Evolutionary conservation across 2,113 vertebrate species (phyloP).

Genomic region (Misgurnus anguillicaudatus): DNA sequence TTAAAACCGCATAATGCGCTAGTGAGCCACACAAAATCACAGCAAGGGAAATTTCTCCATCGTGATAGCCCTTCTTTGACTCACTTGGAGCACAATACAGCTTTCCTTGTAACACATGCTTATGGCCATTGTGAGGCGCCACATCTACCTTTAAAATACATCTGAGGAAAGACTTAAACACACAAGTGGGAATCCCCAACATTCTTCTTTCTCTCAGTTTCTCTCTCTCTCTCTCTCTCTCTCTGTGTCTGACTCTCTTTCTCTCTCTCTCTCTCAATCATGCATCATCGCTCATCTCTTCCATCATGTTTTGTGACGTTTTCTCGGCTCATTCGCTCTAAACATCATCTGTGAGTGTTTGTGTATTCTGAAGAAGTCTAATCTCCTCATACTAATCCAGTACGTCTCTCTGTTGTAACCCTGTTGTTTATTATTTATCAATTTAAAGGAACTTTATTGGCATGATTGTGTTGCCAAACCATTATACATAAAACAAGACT

Average conservation of each 20-base stretch:
- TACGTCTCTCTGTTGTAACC: slow-evolving; percentile 45
- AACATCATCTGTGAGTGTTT: too few species aligned
- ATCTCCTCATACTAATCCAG: slow-evolving; percentile 76
- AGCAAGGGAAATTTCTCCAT: too few species aligned
- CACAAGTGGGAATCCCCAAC: slow-evolving; percentile 65
- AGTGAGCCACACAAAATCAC: too few species aligned
- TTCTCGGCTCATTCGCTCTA: too few species aligned
- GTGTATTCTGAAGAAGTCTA: slow-evolving; percentile 57
- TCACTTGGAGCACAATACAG: too few species aligned
- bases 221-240: slow-evolving; percentile 37
- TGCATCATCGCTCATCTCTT: slow-evolving; percentile 52
- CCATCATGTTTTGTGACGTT: not conserved
- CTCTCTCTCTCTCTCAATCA: slow-evolving; percentile 57
- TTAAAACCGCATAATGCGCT: too few species aligned
- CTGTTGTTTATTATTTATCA: slow-evolving; percentile 12
- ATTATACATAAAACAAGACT: too few species aligned
- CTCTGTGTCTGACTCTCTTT: slow-evolving; percentile 25
- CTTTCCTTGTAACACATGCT: slow-evolving; percentile 47
- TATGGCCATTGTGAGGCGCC: slow-evolving; percentile 75
- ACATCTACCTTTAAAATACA: not conserved
- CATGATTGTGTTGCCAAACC: too few species aligned
- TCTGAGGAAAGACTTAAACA: slow-evolving; percentile 45
- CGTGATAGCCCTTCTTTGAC: too few species aligned
- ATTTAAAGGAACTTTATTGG: too few species aligned
- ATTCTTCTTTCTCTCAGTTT: slow-evolving; percentile 42